Base-by-base conservation (phyloP, 2,888 invertebrate species). In the Elysia crispata region DNA sequence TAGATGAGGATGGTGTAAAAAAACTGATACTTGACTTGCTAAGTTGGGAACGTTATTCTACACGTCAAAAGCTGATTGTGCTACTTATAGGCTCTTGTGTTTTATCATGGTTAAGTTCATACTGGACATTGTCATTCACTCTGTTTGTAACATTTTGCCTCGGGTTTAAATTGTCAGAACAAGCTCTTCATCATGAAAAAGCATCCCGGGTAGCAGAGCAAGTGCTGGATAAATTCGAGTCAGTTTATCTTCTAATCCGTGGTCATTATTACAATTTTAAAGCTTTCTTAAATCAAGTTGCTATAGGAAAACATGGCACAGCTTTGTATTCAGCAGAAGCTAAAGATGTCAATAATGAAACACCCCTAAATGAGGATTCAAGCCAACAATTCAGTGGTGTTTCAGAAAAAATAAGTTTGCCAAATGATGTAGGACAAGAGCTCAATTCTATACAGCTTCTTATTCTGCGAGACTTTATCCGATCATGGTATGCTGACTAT, bases 401-500 rank as follows among this genome's bases (percentile, higher is more conserved):
- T 60, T 60, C 15, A 13, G 28, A 33, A 11, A 33, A 69, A 23
- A 33, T 72, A 11, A 72, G 18, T 49, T 18, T 77, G 8, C 49
- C 77, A 41, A 20, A 30, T 41, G 70, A 41, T 25, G 70, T 80
- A 28, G 62, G 66, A 23, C 25, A 78, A 54, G 82, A 83, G 28
- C 41, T 83, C 13, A 83, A 81, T 69, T 83, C 82, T n/a, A 80
- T 83, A 25, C 79, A 79, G 28, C 69, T 83, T 23, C 76, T 83
- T 13, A 83, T 86, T 33, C 74, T 84, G 50, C 69, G 85, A 81
- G 89, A 89, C 81, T 89, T 88, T 82, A 83, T 89, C 1, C 79
- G 84, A n/a, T 84, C 87, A 11, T 89, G 89, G 89, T 87, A 87
- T 79, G 62, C 85, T 62, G 75, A 82, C 28, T 85, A 88, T 76